Conservation (phyloP, 1,140 invertebrate species). For the Papilio polyxenes region DNA sequence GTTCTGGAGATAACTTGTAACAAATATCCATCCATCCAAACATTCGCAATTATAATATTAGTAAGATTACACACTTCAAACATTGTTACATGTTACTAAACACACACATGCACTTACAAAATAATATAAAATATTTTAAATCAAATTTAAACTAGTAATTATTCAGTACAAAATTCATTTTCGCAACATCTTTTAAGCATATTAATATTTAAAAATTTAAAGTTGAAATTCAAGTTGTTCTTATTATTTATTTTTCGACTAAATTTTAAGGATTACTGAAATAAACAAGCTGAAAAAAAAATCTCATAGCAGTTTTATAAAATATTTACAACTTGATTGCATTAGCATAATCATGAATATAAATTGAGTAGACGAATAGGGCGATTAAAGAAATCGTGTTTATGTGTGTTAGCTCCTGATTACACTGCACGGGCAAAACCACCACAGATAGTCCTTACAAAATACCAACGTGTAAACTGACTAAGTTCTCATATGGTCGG, state of each 20-base stretch:
- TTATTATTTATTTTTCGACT: neutral
- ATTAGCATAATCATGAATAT: slow-evolving; percentile 16
- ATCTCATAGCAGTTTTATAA: neutral
- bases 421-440: neutral
- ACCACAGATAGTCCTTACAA: neutral
- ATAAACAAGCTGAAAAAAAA: neutral
- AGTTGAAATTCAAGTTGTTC: neutral
- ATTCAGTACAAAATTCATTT: too few species aligned
- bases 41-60: too few species aligned
- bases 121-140: too few species aligned
- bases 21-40: too few species aligned
- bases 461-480: neutral
- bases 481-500: neutral
- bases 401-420: neutral
- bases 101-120: too few species aligned
- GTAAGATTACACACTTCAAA: neutral
- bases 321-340: slow-evolving; percentile 20
- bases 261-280: neutral
- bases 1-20: too few species aligned
- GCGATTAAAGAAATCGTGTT: slow-evolving; percentile 1
- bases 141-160: too few species aligned
- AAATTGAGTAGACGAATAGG: slow-evolving; percentile 18
- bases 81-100: neutral
- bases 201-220: neutral
- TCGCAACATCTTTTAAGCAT: too few species aligned